Evolutionary conservation across 1,140 invertebrate species (phyloP).

Genomic region (Drosophila athabasca): DNA sequence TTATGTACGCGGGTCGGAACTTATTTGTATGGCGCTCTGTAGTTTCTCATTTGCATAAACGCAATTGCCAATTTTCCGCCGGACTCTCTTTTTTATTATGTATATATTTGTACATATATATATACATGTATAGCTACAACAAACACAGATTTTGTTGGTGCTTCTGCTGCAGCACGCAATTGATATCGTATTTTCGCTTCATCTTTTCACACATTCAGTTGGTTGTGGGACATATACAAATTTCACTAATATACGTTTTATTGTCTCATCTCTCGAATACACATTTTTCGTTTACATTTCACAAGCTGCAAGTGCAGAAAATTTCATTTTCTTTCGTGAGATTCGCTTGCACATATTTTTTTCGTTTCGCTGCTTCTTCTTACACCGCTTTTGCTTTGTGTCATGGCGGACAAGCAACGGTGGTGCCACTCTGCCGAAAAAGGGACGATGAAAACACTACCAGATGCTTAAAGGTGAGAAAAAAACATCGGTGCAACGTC

Average conservation of each 20-base stretch:
- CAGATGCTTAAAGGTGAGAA: slow-evolving; percentile 1
- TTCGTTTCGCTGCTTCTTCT: slow-evolving; percentile 59
- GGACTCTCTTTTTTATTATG: slow-evolving; percentile 41
- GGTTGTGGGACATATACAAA: slow-evolving; percentile 18
- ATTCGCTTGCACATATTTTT: slow-evolving; percentile 78
- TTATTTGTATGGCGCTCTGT: slow-evolving; percentile 11
- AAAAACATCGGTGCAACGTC: too few species aligned
- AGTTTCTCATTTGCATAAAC: slow-evolving; percentile 36
- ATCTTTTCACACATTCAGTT: slow-evolving; percentile 47
- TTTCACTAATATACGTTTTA: slow-evolving; percentile 56
- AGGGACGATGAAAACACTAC: too few species aligned
- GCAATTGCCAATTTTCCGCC: slow-evolving; percentile 39
- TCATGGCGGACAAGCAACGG: slow-evolving; percentile 40
- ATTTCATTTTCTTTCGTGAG: slow-evolving; percentile 66
- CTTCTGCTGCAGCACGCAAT: slow-evolving; percentile 59
- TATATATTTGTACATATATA: slow-evolving; percentile 47
- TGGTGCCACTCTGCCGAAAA: slow-evolving; percentile 2
- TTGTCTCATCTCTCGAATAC: slow-evolving; percentile 54
- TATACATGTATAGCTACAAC: slow-evolving; percentile 59
- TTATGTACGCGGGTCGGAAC: slow-evolving; percentile 10
- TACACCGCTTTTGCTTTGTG: slow-evolving; percentile 73
- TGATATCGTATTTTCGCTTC: slow-evolving; percentile 76
- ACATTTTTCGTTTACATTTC: slow-evolving; percentile 57
- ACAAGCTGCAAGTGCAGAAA: slow-evolving; percentile 44
- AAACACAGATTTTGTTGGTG: slow-evolving; percentile 75